Conservation (phyloP, 2,113 vertebrate genomes). For the Chunga burmeisteri region DNA sequence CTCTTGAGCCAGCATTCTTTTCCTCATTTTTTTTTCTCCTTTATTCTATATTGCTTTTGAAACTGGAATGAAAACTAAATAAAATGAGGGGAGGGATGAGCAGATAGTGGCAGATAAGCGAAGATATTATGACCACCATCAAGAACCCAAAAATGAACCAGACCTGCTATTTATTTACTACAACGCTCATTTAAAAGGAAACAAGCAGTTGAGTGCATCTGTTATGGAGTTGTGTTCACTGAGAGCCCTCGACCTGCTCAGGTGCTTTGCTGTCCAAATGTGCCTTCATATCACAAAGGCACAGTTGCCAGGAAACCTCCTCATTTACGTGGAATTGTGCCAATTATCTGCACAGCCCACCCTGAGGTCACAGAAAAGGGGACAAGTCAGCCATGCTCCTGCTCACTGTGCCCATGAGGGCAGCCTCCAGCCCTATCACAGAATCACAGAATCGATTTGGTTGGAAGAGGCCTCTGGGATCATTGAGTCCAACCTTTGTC, state of each 20-base stretch:
- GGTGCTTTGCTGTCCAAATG: neutral
- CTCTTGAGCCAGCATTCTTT: neutral
- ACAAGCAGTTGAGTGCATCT: neutral
- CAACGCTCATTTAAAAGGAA: neutral
- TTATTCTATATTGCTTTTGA: neutral
- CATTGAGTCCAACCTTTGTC: too few species aligned
- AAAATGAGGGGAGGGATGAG: neutral
- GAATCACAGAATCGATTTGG: too few species aligned
- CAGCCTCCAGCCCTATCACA: neutral
- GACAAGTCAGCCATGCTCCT: neutral
- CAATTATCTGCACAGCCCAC: neutral
- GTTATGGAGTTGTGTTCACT: neutral
- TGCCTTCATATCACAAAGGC: neutral
- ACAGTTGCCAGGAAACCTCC: neutral
- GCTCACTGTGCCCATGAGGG: neutral
- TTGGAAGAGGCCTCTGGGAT: too few species aligned
- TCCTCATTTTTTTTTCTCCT: neutral
- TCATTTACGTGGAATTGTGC: neutral
- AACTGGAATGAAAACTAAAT: neutral
- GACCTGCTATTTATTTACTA: neutral
- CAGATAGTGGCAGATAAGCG: neutral
- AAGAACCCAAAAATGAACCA: neutral
- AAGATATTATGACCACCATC: neutral
- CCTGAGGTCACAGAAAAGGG: neutral
- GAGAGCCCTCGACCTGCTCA: rapidly evolving